Evolutionary conservation across 2,113 vertebrate species (phyloP).

Genomic region (Nanorana parkeri): DNA sequence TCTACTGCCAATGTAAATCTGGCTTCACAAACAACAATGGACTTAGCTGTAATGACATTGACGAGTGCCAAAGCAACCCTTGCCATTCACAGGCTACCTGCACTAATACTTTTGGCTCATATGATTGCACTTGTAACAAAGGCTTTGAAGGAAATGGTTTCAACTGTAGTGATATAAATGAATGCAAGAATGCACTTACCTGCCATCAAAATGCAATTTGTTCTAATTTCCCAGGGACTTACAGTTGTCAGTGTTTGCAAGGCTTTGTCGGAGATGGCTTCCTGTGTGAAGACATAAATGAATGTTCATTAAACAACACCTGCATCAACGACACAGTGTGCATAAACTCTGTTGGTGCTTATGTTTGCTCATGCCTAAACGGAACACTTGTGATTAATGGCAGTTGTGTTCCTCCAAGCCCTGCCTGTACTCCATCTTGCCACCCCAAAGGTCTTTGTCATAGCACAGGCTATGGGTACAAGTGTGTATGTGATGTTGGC

Average conservation of each 20-base stretch:
- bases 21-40: constrained; percentile 70
- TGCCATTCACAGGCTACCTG: constrained; percentile 77
- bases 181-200: constrained; percentile 32
- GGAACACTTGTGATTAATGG: constrained; percentile 71
- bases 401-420: constrained; percentile 69
- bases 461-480: constrained; percentile 67
- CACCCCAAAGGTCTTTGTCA: constrained; percentile 75
- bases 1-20: constrained; percentile 69
- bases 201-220: constrained; percentile 49
- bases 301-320: constrained; percentile 66
- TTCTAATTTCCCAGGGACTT: constrained; percentile 39
- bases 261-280: constrained; percentile 35
- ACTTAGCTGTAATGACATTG: constrained; percentile 70
- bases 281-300: constrained; percentile 50
- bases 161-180: constrained; percentile 47
- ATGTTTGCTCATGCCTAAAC: constrained; percentile 81
- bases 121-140: constrained; percentile 73
- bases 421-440: constrained; percentile 71
- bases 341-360: constrained; percentile 75
- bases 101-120: constrained; percentile 73
- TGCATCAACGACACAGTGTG: constrained; percentile 72
- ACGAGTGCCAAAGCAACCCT: constrained; percentile 72
- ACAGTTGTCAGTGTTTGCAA: constrained; percentile 45
- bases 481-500: constrained; percentile 80
- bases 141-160: constrained; percentile 69